Evolutionary conservation across 2,797 vertebrate genomes (phyloP), one percentile per base, ranked within the genome.

Genomic region (Benthosema pterotum): DNA sequence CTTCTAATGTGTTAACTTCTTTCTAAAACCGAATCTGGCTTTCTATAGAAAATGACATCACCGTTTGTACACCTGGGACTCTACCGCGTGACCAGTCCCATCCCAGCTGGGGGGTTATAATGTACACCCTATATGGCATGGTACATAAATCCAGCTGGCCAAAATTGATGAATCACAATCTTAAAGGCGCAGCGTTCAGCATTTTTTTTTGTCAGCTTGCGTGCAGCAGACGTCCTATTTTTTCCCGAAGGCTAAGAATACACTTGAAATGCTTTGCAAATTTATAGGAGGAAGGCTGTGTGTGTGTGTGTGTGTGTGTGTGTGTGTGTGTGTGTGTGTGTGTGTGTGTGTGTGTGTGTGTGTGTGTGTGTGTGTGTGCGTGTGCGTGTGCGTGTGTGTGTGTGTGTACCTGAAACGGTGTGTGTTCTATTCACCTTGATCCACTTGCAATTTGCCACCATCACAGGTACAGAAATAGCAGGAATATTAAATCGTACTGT

Each of bases 181-280:
- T n/a, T 58, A 15, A 47, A 18, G 56, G 65, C 82, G 85, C 86
- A 78, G 78, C 13, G 87, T 74, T 71, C 32, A 75, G 88, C 72
- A 15, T 80, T 86, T 25, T 32, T 32, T n/a, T n/a, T 84, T 75
- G 54, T 67, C 72, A 19, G 58, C 63, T 60, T 45, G 69, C 83
- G 74, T 74, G 74, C 65, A 5, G 74, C 65, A 5, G 46, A 52
- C 75, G 85, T 67, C 78, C 86, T 83, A 78, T 83, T 87, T 89
- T n/a, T n/a, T n/a, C n/a, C 60, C 57, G 46, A 53, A 38, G 66
- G 73, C 78, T 72, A 79, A 78, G 65, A 84, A 83, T 80, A 79
- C 59, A 49, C 66, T 60, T 61, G 62, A 75, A 75, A 77, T 73
- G 74, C 64, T 79, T 69, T 65, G 71, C 63, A 67, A 25, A 76